Base-by-base conservation (phyloP, 2,113 vertebrate species). In the Xiphorhynchus elegans region DNA sequence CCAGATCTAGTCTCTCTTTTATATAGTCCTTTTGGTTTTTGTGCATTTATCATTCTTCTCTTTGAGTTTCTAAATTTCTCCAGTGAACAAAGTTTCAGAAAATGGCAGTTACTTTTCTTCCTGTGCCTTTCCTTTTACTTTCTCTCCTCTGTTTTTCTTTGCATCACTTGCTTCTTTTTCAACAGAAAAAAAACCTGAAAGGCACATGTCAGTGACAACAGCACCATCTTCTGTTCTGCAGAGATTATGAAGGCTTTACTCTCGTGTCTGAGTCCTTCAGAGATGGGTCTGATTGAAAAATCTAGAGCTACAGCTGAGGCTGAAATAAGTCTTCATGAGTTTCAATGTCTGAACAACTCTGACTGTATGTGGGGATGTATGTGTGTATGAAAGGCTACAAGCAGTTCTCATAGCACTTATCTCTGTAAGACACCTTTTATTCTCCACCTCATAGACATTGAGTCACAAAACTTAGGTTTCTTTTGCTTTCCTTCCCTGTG, bases 221-320 rank as follows among this genome's bases (percentile, higher is more conserved):
- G 97, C 93, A 84, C 97, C 97, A 96, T 85, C 97, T 98, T 82
- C 96, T 95, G 97, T 96, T 95, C 78, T 50, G 42, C 25, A 85
- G 89, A 66, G 87, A 35, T 72, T 10, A 69, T 25, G 67, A 63
- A 70, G 29, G 7, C 72, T 87, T 42, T 21, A 37, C 5, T 47
- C 29, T 5, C 1, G 5, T 60, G 75, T 63, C 74, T 33, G 13
- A 75, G 33, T 55, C 26, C 26, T 79, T 33, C 4, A 5, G 42
- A 78, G 25, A 11, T 12, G 35, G 17, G 23, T 47, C 76, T 39
- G 11, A 35, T 24, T 42, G 81, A 84, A 87, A 89, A 70, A 67
- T 35, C 15, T 39, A 31, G 37, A 67, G 56, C 23, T 60, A 62
- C 46, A 62, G 31, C 33, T 70, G 42, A 11, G 66, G 37, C 47